Conservation (phyloP, 2,888 invertebrate species). For the Cosmorhoe ocellata region DNA sequence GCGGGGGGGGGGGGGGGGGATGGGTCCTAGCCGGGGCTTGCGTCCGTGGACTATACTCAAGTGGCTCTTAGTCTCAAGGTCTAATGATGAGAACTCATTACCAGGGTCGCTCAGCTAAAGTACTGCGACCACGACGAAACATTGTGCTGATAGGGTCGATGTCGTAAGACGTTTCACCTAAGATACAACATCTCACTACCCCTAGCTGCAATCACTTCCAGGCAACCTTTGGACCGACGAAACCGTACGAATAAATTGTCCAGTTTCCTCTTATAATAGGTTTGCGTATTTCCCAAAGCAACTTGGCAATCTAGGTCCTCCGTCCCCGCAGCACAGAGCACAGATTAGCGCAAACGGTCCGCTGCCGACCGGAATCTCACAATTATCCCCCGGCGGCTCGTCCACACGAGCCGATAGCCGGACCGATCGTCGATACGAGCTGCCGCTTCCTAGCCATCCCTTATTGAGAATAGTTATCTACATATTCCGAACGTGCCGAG, state of each 20-base stretch:
- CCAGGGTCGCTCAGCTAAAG: neutral
- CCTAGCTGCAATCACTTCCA: no score
- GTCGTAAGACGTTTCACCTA: no score
- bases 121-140: no score
- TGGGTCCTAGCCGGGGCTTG: no score
- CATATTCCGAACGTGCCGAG: no score
- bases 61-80: slow-evolving; percentile 3
- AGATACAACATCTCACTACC: no score
- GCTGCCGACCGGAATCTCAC: slow-evolving; percentile 6
- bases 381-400: slow-evolving; percentile 6
- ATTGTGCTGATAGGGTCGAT: no score
- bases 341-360: slow-evolving; percentile 14
- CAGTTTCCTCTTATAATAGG: neutral
- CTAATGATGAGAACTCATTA: slow-evolving; percentile 3
- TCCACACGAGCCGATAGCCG: neutral
- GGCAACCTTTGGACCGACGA: no score
- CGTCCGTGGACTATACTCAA: neutral
- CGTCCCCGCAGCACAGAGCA: slow-evolving; percentile 8
- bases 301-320: slow-evolving; percentile 4
- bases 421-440: neutral
- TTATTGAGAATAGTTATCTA: no score
- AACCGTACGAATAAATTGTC: no score
- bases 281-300: neutral
- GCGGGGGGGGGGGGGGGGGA: no score
- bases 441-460: no score